These are phyloP conservation scores for Drosophila nigritarsus DNA, from an alignment of 2,888 invertebrate species.

Conservation along the genomic window DNA sequence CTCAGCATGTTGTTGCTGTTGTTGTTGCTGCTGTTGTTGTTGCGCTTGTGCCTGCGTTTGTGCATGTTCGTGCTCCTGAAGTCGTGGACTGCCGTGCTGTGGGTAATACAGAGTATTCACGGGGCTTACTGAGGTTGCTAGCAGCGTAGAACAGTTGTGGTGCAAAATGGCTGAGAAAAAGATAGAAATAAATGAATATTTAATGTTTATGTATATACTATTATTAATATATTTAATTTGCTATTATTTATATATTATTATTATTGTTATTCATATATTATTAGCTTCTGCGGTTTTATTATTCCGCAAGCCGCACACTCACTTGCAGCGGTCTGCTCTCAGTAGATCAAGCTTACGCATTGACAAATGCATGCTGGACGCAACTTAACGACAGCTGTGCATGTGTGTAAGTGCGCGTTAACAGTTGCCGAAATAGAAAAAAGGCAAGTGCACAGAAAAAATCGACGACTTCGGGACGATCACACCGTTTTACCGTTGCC, in stretches of 20 bases:
- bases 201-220: neutral
- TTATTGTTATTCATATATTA: neutral
- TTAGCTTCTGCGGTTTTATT: neutral
- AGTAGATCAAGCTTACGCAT: no score
- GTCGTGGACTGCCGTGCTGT: constrained; percentile 80
- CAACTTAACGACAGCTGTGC: neutral
- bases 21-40: constrained; percentile 35
- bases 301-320: neutral
- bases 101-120: constrained; percentile 86
- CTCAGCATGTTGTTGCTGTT: constrained; percentile 79
- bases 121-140: constrained; percentile 86
- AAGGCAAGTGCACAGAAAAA: neutral
- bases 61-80: constrained; percentile 76
- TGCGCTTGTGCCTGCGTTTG: constrained; percentile 52
- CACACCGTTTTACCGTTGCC: neutral
- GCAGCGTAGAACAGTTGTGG: constrained; percentile 71
- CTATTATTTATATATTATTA: neutral
- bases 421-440: neutral
- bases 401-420: neutral
- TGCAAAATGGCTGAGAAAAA: constrained; percentile 48
- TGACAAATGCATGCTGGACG: neutral
- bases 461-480: neutral
- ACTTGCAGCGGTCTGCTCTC: neutral
- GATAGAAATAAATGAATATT: neutral
- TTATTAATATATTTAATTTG: neutral